Evolutionary conservation across 2,113 vertebrate species (phyloP).

Genomic region (Prionailurus viverrinus): DNA sequence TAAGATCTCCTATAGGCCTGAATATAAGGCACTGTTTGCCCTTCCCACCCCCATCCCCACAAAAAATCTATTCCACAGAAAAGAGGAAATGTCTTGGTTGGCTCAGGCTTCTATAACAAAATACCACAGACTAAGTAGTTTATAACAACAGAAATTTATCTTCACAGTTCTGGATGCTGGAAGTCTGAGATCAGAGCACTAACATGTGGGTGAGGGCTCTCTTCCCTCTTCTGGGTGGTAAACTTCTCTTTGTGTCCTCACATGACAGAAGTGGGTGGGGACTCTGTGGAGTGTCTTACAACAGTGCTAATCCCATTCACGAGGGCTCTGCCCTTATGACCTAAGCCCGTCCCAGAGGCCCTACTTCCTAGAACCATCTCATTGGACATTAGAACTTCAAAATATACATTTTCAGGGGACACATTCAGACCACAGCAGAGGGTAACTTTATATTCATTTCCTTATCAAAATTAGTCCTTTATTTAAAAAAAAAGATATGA

Average conservation of each 20-base stretch:
- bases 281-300: neutral
- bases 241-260: neutral
- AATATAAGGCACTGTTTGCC: neutral
- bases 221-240: neutral
- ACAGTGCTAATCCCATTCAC: neutral
- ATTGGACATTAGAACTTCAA: neutral
- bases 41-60: fast-evolving
- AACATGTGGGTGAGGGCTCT: neutral
- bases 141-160: neutral
- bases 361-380: neutral
- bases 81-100: neutral
- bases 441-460: neutral
- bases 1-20: neutral
- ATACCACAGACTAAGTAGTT: neutral
- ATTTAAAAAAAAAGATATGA: neutral
- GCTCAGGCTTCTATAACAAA: neutral
- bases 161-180: neutral
- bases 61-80: neutral
- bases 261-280: neutral
- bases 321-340: neutral
- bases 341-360: too few relatives aligned
- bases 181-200: neutral
- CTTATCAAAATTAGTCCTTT: constrained; percentile 14
- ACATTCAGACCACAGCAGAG: neutral
- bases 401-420: neutral